These are phyloP conservation scores for Hirudo medicinalis DNA, from an alignment of 1,140 invertebrate species.

Conservation along the genomic window DNA sequence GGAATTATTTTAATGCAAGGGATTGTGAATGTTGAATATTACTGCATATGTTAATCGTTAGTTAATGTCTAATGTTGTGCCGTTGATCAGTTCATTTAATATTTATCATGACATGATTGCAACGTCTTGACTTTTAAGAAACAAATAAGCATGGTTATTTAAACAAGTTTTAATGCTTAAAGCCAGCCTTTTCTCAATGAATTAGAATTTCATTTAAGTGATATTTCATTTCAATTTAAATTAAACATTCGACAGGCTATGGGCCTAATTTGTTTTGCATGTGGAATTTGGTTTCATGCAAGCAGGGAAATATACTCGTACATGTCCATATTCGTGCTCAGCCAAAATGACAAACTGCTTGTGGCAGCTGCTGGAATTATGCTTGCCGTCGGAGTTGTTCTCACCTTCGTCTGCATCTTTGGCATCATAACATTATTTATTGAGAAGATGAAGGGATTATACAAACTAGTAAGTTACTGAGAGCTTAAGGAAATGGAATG, in stretches of 20 bases:
- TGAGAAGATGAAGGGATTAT: not conserved
- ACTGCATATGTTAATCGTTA: too few species aligned
- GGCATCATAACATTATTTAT: constrained; percentile 9
- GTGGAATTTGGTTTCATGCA: constrained; percentile 23
- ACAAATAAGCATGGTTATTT: too few species aligned
- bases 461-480: not conserved
- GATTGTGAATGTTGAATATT: too few species aligned
- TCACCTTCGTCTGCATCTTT: constrained; percentile 15
- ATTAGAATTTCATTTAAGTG: too few species aligned
- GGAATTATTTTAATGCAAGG: too few species aligned
- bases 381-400: constrained; percentile 16
- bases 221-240: not conserved
- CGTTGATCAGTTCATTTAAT: too few species aligned
- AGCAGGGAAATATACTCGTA: constrained; percentile 18
- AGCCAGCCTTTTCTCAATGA: too few species aligned
- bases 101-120: too few species aligned
- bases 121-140: too few species aligned
- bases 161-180: too few species aligned
- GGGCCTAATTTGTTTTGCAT: constrained; percentile 18
- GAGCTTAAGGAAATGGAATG: too few species aligned
- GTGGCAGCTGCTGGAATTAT: constrained; percentile 18
- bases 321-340: constrained; percentile 17
- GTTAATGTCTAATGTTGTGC: too few species aligned
- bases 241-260: constrained; percentile 9
- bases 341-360: constrained; percentile 10